Base-by-base conservation (phyloP, 2,888 invertebrate species). In the Chloromyia formosa region DNA sequence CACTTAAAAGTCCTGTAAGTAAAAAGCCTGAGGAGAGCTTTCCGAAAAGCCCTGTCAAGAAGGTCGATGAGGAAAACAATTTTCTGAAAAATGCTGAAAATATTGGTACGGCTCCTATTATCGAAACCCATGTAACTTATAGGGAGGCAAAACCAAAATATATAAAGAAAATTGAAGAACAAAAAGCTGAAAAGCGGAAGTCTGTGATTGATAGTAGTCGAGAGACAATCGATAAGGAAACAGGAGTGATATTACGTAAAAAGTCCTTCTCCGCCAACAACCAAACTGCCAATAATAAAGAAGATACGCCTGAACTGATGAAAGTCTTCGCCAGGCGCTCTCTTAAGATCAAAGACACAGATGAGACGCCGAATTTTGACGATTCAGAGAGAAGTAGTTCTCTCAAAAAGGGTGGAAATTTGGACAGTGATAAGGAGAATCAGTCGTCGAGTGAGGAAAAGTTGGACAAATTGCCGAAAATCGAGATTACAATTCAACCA, bases 301-400 rank as follows among this genome's bases (percentile, higher is more conserved):
- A 93, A 75, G 90, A 92, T 45, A 92, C 93, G 82, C 93, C 93
- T 0, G 93, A 93, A 83, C 82, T 93, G 9, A 91, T 93, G 90
- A 93, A 93, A 84, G 94, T 94, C 0, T 94, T 94, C 82, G 93
- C 93, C 0, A 86, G 94, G 58, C 86, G 93, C 75, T 94, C 93
- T n/a, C 85, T 94, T 0, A 94, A 94, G 85, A 86, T 93, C n/a
- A 92, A 92, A 85, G 93, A 93, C 79, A 85, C 86, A 23, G 73
- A 58, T 14, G 42, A 77, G 42, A 22, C 71, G 23, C 61, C 73
- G 23, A 42, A 14, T 12, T 40, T 62, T 12, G 73, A 62, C n/a
- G 74, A 75, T 7, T 35, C 68, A 12, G 49, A 56, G 1, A 66
- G 35, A 9, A 61, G 14, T 58, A 40, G 12, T 42, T 53, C 76